A percentile compares a stretch with the other conserved stretches of the same genome.
These are phyloP conservation scores for Chlorocebus sabaeus DNA, from an alignment of 2,113 vertebrate species.

Conservation along the genomic window DNA sequence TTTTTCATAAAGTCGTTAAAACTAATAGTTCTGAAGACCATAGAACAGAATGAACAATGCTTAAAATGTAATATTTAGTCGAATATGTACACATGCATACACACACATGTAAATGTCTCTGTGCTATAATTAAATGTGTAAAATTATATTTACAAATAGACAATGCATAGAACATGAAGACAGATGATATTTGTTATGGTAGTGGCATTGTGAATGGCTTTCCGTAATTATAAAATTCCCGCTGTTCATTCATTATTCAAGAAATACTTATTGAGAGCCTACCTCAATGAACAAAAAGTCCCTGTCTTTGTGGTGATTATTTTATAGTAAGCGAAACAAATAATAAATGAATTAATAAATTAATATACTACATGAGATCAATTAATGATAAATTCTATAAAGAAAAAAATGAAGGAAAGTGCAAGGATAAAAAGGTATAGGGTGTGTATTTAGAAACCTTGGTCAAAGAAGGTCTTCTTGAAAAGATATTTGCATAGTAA, in stretches of 20 bases:
- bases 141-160: constrained; percentile 3
- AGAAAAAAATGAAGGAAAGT: not conserved
- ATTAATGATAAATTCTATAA: not conserved
- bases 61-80: not conserved
- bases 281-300: not conserved
- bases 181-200: not conserved
- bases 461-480: not conserved
- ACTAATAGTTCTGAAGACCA: not conserved
- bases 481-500: not conserved
- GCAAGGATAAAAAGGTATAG: fast-evolving
- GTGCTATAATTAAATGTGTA: not conserved
- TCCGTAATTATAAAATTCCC: not conserved
- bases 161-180: not conserved
- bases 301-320: not conserved
- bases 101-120: not conserved
- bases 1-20: constrained; percentile 5
- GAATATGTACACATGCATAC: fast-evolving
- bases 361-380: not conserved
- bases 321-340: not conserved
- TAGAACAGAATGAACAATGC: not conserved
- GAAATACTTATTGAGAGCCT: not conserved
- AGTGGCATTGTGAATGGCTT: not conserved
- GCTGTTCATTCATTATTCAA: not conserved
- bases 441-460: not conserved
- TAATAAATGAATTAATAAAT: not conserved